Conservation (phyloP, 2,888 invertebrate genomes). For the Oxyscelio sp. region DNA sequence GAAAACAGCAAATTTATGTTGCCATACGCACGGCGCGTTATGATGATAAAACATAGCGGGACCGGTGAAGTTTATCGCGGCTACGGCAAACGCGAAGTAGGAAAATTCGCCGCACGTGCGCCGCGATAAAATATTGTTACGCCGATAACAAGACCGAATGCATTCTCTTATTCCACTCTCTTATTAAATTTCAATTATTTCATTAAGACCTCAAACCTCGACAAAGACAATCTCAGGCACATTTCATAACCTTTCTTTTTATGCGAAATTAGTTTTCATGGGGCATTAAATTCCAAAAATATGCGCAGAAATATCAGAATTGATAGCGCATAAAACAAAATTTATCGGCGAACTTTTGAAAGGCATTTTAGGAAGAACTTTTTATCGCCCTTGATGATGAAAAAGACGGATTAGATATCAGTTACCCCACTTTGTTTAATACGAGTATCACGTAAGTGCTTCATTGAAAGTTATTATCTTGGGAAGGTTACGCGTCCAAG, state of each 20-base stretch:
- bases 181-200: not conserved
- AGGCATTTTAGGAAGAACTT: not conserved
- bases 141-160: slow-evolving; percentile 20
- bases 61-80: too few relatives aligned
- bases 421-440: not conserved
- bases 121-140: slow-evolving; percentile 18
- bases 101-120: slow-evolving; percentile 8
- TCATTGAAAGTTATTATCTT: not conserved
- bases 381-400: not conserved
- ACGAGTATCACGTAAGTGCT: not conserved
- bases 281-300: not conserved
- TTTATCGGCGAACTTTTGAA: not conserved
- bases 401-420: not conserved
- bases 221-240: not conserved
- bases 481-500: not conserved
- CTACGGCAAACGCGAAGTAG: not conserved
- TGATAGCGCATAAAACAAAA: not conserved
- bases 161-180: slow-evolving; percentile 3
- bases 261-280: not conserved
- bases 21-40: not conserved
- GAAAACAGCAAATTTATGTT: slow-evolving; percentile 7
- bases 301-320: not conserved
- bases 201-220: not conserved
- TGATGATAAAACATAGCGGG: not conserved
- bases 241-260: not conserved